phyloP scores from a whole-genome alignment of 1,140 invertebrate genomes.

The Lanistes nyassanus region DNA sequence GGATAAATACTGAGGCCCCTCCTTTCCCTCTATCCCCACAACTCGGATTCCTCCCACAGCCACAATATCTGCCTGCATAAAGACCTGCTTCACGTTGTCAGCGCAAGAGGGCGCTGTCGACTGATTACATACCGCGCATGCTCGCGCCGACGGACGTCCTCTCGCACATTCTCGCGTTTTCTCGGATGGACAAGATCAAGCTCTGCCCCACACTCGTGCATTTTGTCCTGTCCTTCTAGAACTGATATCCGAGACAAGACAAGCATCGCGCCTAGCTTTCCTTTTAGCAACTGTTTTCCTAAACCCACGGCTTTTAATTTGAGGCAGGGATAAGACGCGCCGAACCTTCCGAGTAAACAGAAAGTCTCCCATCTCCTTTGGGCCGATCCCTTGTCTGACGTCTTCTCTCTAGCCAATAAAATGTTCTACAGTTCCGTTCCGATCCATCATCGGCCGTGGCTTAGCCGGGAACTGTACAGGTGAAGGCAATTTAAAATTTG shows the following conservation, averaged over 20 bases:
- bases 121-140: conserved; percentile 26
- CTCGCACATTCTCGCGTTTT: background rate
- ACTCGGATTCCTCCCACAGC: conserved; percentile 16
- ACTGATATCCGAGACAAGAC: conserved; percentile 15
- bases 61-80: conserved; percentile 5
- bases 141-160: conserved; percentile 9
- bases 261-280: background rate
- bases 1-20: conserved; percentile 18
- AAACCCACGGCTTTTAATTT: no score
- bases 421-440: no score
- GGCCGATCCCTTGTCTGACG: no score
- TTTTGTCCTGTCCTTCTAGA: conserved; percentile 7
- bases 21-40: background rate
- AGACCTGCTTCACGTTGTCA: conserved; percentile 18
- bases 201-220: background rate
- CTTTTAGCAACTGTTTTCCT: no score
- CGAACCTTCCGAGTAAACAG: no score
- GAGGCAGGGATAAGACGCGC: no score
- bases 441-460: no score
- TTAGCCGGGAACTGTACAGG: no score
- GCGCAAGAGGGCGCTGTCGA: conserved; percentile 17
- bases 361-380: no score
- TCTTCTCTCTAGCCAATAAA: no score
- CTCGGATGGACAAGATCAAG: conserved; percentile 7
- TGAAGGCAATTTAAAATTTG: no score